Evolutionary conservation across 2,888 invertebrate species (phyloP).

Genomic region (Oxyteleia sp.): DNA sequence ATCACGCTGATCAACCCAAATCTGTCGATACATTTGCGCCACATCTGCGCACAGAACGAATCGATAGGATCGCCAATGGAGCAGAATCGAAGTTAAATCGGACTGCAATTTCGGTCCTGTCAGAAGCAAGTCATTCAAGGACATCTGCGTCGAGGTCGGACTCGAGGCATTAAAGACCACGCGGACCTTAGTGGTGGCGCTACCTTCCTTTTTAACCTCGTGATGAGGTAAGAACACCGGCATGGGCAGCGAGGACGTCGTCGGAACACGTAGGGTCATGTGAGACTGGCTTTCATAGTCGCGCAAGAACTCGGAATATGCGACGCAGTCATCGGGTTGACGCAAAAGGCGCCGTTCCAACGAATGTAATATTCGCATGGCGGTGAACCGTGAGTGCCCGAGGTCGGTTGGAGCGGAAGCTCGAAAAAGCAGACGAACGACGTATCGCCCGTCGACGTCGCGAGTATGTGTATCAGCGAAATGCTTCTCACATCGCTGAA

Average conservation of each 20-base stretch:
- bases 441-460: neutral
- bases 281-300: neutral
- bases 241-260: too few species aligned
- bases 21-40: constrained; percentile 15
- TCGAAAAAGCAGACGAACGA: neutral
- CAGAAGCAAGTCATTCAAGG: neutral
- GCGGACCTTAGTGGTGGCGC: constrained; percentile 1
- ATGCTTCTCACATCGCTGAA: neutral
- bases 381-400: neutral
- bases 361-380: neutral
- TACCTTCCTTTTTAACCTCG: neutral
- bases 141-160: neutral
- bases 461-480: neutral
- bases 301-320: neutral
- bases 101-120: neutral
- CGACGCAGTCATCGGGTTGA: too few species aligned
- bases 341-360: neutral
- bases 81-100: neutral
- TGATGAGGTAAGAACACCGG: neutral
- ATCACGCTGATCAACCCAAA: neutral
- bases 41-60: neutral
- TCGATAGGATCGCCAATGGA: neutral
- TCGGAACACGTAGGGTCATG: neutral
- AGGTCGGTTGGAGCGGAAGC: neutral
- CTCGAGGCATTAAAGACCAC: constrained; percentile 6